Evolutionary conservation across 2,888 invertebrate genomes (phyloP).

Genomic region (Andricus curvator): DNA sequence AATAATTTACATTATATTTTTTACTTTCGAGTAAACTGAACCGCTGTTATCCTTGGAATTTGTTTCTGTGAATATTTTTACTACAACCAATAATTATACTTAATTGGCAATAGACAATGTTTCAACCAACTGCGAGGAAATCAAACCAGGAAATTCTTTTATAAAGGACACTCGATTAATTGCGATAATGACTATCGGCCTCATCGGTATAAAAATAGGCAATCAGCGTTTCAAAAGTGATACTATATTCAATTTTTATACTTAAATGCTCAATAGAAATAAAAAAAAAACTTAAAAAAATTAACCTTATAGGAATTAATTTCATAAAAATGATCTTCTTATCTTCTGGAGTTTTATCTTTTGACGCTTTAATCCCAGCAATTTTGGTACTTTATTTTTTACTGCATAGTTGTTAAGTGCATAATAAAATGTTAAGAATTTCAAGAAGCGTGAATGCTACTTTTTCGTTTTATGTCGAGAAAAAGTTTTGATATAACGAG

Average conservation of each 20-base stretch:
- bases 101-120: background rate
- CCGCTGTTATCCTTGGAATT: background rate
- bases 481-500: background rate
- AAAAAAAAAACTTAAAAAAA: background rate
- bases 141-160: background rate
- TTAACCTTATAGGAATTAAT: background rate
- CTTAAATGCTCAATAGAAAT: background rate
- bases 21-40: no score
- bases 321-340: background rate
- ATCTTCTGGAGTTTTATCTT: slow-evolving; percentile 25
- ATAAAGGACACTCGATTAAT: background rate
- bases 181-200: background rate
- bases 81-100: background rate
- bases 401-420: background rate
- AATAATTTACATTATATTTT: no score
- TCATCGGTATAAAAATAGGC: background rate
- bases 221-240: background rate
- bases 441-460: background rate
- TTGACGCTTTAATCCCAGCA: background rate
- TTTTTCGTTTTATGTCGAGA: background rate
- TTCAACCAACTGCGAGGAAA: background rate
- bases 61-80: background rate
- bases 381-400: slow-evolving; percentile 25
- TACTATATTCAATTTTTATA: background rate
- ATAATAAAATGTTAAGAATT: slow-evolving; percentile 14